Base-by-base conservation (phyloP, 2,113 vertebrate genomes). In the Electrona antarctica region DNA sequence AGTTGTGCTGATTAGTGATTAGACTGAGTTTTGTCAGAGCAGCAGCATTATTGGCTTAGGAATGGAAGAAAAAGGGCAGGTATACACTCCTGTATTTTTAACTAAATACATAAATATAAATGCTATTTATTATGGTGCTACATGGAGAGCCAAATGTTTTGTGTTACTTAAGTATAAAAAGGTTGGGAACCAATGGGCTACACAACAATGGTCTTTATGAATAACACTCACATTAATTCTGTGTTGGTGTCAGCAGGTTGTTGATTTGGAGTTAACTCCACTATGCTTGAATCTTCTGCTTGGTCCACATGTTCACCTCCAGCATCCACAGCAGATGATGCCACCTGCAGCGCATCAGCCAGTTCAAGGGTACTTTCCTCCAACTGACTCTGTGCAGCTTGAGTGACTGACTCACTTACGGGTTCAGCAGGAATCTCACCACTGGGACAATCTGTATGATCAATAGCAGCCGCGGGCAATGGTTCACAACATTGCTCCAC, bases 331-430 rank as follows among this genome's bases (percentile, higher is more conserved):
- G 48, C 8, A 48, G 60, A 14, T 21, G 33, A 8, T 1, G 74
- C 50, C 14, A 60, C 66, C 60, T 76, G 72, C 65, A 71, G 61
- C 3, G 29, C 67, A 29, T 73, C 69, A 5, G 73, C 72, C 2
- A 80, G 41, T 75, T 81, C 50, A 54, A 71, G 68, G 52, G 10
- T 14, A 58, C 7, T 10, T 8, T 49, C 14, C 49, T n/a, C 41
- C 7, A 11, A 28, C 13, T 15, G 9, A 28, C 68, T 64, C 56
- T 15, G 46, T 68, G 6, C 64, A 66, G 29, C 33, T 9, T 64
- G 63, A 46, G 21, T 7, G 47, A 73, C 67, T 65, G 21, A 52
- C 45, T 49, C 49, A 8, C 41, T 21, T 12, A 29, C 21, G 8
- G 60, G 7, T 14, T 78, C 50, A 64, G 64, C 1, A 15, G 63